Base-by-base conservation (phyloP, 2,797 vertebrate genomes). In the Takifugu ocellatus region DNA sequence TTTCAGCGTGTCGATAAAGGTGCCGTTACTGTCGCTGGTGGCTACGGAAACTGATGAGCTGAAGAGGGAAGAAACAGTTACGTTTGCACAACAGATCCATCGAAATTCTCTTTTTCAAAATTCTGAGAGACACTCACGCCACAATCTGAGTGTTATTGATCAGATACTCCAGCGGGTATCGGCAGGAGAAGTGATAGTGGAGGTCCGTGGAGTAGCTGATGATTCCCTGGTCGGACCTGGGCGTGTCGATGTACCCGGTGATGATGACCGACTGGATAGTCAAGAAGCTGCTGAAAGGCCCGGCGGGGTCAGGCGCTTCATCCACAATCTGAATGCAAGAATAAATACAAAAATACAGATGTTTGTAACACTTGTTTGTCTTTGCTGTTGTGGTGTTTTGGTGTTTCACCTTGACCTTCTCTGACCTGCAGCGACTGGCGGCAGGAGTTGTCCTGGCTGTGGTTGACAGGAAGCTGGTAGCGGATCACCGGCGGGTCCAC, bases 141-240 rank as follows among this genome's bases (percentile, higher is more conserved):
- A 86, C 63, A 21, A 92, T 86, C 64, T 88, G 54, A 47, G 89
- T 92, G 79, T 93, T 91, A 78, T 93, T 93, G 45, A 92, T 47
- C 31, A 93, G 76, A 58, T 92, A 92, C 66, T 92, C 88, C 57
- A 93, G 73, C 0, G 91, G 92, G 70, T 93, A 93, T 44, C 78
- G 87, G 72, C 92, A 94, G 69, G 92, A 89, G 72, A 94, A 92
- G 59, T 85, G 87, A 51, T 93, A 93, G 79, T 89, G 89, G 17
- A 93, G 82, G 69, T 93, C 91, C 14, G 92, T 92, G 60, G 87
- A 65, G 74, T 91, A 93, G 79, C 91, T 92, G 68, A 94, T 86
- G 29, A 90, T 0, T 0, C 91, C 90, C n/a, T 51, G 51, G 12
- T 79, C 75, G 0, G 87, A 56, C 27, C 17, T 58, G 10, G 85